A percentile compares a stretch with the other conserved stretches of the same genome.
These are phyloP conservation scores for Bradypus variegatus DNA, from an alignment of 2,797 vertebrate genomes.

Conservation along the genomic window DNA sequence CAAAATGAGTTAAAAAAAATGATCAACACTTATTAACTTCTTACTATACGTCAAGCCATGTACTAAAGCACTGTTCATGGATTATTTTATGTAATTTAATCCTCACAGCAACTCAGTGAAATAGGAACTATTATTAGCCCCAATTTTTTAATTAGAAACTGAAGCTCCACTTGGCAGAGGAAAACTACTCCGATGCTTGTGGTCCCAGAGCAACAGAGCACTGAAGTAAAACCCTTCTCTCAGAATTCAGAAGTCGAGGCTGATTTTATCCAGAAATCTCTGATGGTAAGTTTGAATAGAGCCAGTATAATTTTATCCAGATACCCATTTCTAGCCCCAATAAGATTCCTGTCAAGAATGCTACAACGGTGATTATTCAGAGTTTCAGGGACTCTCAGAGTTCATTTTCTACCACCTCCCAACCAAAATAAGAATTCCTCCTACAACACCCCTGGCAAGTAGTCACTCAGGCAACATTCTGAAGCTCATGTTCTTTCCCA, in stretches of 20 bases:
- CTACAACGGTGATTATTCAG: fast-evolving
- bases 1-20: background rate
- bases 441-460: fast-evolving
- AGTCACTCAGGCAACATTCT: fast-evolving
- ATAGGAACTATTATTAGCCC: too few species aligned
- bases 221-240: background rate
- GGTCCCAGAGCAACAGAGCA: background rate
- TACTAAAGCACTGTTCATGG: background rate
- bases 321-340: background rate
- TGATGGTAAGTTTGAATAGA: too few species aligned
- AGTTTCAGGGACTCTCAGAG: background rate
- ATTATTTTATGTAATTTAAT: background rate
- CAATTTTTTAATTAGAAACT: background rate
- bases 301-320: background rate
- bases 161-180: background rate
- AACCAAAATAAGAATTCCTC: background rate
- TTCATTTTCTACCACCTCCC: background rate
- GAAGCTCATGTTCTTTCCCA: too few species aligned
- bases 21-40: background rate
- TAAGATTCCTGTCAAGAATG: background rate
- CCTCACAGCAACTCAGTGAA: background rate
- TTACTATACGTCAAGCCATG: too few species aligned
- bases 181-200: background rate
- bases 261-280: background rate
- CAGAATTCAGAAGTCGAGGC: background rate